These are phyloP conservation scores for Drosophila pachea DNA, from an alignment of 1,140 invertebrate species.

Conservation along the genomic window DNA sequence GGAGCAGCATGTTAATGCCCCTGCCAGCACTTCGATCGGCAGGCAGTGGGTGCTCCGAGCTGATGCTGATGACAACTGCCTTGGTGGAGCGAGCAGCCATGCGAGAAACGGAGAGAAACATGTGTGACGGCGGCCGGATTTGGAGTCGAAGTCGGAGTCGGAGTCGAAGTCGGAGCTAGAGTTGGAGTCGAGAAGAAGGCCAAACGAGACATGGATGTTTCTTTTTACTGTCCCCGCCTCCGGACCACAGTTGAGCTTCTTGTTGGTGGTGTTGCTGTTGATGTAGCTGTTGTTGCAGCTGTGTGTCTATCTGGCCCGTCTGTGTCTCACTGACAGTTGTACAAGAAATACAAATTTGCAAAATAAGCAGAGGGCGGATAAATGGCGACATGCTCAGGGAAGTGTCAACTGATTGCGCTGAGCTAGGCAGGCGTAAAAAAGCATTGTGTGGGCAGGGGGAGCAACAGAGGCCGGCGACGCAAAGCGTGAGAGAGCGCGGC, in stretches of 20 bases:
- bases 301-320: constrained; percentile 24
- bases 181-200: constrained; percentile 3
- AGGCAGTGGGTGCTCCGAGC: constrained; percentile 15
- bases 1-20: constrained; percentile 3
- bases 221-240: constrained; percentile 57
- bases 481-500: too few species aligned
- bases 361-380: constrained; percentile 73
- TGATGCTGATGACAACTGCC: constrained; percentile 59
- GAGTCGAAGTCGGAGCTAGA: background rate
- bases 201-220: constrained; percentile 58
- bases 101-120: constrained; percentile 43
- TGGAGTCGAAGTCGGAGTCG: background rate
- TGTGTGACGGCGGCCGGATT: constrained; percentile 54
- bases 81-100: constrained; percentile 45
- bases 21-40: constrained; percentile 13
- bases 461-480: background rate
- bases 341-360: constrained; percentile 77
- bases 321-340: constrained; percentile 65
- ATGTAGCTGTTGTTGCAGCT: constrained; percentile 25
- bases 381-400: constrained; percentile 76
- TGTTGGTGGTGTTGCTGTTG: constrained; percentile 6
- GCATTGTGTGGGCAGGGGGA: background rate
- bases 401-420: constrained; percentile 77
- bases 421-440: constrained; percentile 76
- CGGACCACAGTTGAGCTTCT: background rate